phyloP scores from a whole-genome alignment of 2,797 vertebrate species.

The Myotis vivesi region DNA sequence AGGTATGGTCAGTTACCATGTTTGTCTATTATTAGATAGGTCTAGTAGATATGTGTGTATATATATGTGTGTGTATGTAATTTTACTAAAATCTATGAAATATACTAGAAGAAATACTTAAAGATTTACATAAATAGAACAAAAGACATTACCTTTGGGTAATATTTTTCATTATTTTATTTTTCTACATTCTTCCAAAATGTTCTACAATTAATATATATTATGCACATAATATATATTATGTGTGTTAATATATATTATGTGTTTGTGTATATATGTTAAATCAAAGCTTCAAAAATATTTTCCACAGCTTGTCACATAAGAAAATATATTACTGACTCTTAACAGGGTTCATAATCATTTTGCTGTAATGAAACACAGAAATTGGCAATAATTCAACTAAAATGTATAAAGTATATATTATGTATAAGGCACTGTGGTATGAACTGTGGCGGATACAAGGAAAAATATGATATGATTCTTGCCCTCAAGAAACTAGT shows the following conservation, averaged over 20 bases:
- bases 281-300: constrained; percentile 25
- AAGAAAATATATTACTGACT: constrained; percentile 42
- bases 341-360: neutral
- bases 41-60: too few relatives aligned
- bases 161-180: neutral
- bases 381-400: constrained; percentile 49
- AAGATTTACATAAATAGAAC: neutral
- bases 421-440: neutral
- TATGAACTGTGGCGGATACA: neutral
- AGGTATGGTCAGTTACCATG: too few relatives aligned
- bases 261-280: neutral
- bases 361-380: constrained; percentile 27
- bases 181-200: neutral
- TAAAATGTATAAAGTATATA: constrained; percentile 55
- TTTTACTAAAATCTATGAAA: neutral
- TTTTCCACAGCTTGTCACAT: neutral
- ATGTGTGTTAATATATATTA: neutral
- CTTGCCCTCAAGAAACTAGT: constrained; percentile 15
- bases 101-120: neutral
- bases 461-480: constrained; percentile 16
- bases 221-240: neutral
- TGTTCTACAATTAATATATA: neutral
- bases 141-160: neutral
- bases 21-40: too few relatives aligned
- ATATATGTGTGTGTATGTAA: too few relatives aligned